Percentiles rank a stretch among this genome's conserved stretches.
Conservation (phyloP, 92 coral and sea anemone genomes). For the Paramuricea clavata region DNA sequence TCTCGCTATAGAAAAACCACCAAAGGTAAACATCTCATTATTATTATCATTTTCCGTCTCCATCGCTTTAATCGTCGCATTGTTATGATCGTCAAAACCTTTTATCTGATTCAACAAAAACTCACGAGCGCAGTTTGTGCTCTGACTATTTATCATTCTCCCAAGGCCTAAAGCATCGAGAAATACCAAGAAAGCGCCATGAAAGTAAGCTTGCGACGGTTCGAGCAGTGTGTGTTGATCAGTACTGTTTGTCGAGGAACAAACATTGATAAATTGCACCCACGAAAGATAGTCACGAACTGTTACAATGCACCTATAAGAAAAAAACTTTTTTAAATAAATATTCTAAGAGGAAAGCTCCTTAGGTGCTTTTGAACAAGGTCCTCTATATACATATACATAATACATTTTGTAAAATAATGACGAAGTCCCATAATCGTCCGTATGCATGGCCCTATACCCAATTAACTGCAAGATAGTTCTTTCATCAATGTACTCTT, state of each 20-base stretch:
- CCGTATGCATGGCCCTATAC: too few species aligned
- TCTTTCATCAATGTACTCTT: too few species aligned
- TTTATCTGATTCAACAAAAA: slow-evolving; percentile 74
- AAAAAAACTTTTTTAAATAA: background rate
- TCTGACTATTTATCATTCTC: slow-evolving; percentile 31
- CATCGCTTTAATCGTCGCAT: slow-evolving; percentile 5
- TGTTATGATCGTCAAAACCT: background rate
- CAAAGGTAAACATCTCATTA: slow-evolving; percentile 6
- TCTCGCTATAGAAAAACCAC: slow-evolving; percentile 30
- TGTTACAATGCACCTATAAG: slow-evolving; percentile 74
- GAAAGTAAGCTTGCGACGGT: slow-evolving; percentile 82
- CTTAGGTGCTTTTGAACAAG: too few species aligned
- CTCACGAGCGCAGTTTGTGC: slow-evolving; percentile 69
- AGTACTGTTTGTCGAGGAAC: slow-evolving; percentile 52
- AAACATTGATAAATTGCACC: slow-evolving; percentile 91
- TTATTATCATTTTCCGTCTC: slow-evolving; percentile 30
- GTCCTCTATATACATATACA: too few species aligned
- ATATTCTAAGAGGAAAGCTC: too few species aligned
- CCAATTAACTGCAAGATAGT: too few species aligned
- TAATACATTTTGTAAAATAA: too few species aligned
- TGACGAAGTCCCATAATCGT: too few species aligned
- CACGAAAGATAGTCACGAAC: slow-evolving; percentile 92
- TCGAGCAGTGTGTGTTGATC: slow-evolving; percentile 54
- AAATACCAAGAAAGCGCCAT: slow-evolving; percentile 96
- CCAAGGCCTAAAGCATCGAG: slow-evolving; percentile 95